A percentile compares a stretch with the other conserved stretches of the same genome.
These are phyloP conservation scores for Corbicula japonica DNA, from an alignment of 2,888 invertebrate genomes.

Conservation along the genomic window DNA sequence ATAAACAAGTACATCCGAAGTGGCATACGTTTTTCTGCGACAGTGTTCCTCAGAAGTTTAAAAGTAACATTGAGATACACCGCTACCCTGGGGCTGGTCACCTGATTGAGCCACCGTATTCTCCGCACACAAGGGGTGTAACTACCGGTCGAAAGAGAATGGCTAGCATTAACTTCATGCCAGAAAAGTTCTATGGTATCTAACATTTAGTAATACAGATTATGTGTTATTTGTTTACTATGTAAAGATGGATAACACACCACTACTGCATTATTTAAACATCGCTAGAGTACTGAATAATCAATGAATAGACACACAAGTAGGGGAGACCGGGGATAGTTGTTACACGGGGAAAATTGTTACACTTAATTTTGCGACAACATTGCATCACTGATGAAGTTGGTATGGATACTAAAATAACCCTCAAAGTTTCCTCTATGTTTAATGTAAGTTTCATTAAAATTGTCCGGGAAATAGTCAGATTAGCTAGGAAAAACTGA, in stretches of 20 bases:
- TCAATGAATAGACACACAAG: background rate
- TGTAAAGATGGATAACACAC: too few species aligned
- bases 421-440: too few species aligned
- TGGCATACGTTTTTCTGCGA: conserved; percentile 35
- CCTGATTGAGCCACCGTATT: conserved; percentile 57
- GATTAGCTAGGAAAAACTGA: too few species aligned
- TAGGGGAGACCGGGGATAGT: background rate
- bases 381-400: too few species aligned
- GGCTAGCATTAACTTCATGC: conserved; percentile 29
- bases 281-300: background rate
- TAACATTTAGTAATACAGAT: background rate
- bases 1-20: conserved; percentile 52
- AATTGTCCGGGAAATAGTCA: too few species aligned
- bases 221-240: background rate
- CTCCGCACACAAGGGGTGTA: conserved; percentile 39
- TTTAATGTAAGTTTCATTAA: too few species aligned
- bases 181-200: conserved; percentile 48
- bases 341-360: background rate
- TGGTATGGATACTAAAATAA: too few species aligned
- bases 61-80: conserved; percentile 38
- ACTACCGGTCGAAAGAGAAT: conserved; percentile 37
- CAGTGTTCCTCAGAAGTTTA: conserved; percentile 37
- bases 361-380: background rate
- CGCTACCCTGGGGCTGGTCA: conserved; percentile 53
- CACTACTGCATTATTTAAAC: too few species aligned